Evolutionary conservation across 2,113 vertebrate species (phyloP).

Genomic region (Gopherus evgoodei): DNA sequence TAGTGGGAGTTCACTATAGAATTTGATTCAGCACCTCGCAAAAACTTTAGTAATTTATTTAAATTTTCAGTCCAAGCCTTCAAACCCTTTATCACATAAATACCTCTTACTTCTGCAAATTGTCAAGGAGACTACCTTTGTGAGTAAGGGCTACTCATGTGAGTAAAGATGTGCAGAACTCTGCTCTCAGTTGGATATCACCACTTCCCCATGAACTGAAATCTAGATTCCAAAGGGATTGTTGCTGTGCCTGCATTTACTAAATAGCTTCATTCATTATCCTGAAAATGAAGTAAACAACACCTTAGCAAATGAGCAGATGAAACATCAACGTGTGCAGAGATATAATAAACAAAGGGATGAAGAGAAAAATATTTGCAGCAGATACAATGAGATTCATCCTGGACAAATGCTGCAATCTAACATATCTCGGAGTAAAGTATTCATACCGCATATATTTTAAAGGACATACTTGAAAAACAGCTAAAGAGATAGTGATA

Average conservation of each 20-base stretch:
- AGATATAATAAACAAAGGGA: background rate
- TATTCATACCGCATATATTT: background rate
- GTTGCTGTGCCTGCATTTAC: background rate
- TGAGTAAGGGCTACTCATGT: background rate
- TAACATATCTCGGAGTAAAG: background rate
- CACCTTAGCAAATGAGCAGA: background rate
- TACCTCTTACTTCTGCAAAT: background rate
- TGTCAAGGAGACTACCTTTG: background rate
- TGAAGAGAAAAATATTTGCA: background rate
- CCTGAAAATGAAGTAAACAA: background rate
- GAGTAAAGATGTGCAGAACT: background rate
- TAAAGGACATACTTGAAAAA: background rate
- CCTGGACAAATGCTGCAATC: background rate
- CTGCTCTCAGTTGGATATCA: background rate
- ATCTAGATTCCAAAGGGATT: background rate
- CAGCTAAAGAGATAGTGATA: background rate
- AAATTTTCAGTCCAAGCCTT: background rate
- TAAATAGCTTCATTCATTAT: background rate
- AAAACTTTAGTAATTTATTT: background rate
- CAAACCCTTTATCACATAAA: background rate
- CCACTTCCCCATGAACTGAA: background rate
- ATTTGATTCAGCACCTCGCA: background rate
- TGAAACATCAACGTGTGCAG: background rate
- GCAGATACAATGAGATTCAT: background rate
- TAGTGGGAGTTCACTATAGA: background rate